Evolutionary conservation across 2,888 invertebrate genomes (phyloP).

Genomic region (Apotomis turbidana): DNA sequence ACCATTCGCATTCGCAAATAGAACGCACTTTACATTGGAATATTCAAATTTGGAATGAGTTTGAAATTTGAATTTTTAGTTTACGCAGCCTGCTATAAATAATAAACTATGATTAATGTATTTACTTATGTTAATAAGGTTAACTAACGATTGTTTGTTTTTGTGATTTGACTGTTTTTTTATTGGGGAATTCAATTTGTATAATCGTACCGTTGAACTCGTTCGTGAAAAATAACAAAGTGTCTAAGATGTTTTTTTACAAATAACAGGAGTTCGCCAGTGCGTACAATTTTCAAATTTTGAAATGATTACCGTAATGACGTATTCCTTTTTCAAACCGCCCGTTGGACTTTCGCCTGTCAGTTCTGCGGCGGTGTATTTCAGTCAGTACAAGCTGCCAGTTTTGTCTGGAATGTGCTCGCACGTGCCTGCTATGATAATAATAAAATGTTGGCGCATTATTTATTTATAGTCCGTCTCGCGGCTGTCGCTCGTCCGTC

Average conservation of each 20-base stretch:
- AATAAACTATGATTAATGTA: constrained; percentile 61
- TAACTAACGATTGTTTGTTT: constrained; percentile 24
- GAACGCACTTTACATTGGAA: constrained; percentile 49
- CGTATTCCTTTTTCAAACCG: constrained; percentile 33
- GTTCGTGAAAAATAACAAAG: neutral
- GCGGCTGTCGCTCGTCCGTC: constrained; percentile 83
- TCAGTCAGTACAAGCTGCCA: constrained; percentile 45
- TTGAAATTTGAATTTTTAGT: constrained; percentile 48
- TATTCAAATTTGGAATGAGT: constrained; percentile 39
- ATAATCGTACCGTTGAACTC: constrained; percentile 5
- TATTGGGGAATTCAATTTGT: constrained; percentile 20
- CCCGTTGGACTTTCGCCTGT: constrained; percentile 37
- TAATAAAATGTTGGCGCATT: constrained; percentile 84
- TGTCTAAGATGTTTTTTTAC: neutral
- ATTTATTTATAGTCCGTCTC: constrained; percentile 82
- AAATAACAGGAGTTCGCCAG: neutral
- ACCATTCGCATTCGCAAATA: constrained; percentile 64
- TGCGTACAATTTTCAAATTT: constrained; percentile 6
- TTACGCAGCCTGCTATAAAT: constrained; percentile 46
- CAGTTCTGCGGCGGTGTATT: constrained; percentile 35
- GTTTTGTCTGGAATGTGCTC: constrained; percentile 71
- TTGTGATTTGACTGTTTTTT: constrained; percentile 26
- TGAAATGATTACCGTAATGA: constrained; percentile 11
- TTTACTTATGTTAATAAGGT: constrained; percentile 26
- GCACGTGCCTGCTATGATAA: constrained; percentile 81